Percentiles rank a stretch among this genome's conserved stretches.
These are phyloP conservation scores for Tokudaia muenninki DNA, from an alignment of 2,797 vertebrate species.

Conservation along the genomic window DNA sequence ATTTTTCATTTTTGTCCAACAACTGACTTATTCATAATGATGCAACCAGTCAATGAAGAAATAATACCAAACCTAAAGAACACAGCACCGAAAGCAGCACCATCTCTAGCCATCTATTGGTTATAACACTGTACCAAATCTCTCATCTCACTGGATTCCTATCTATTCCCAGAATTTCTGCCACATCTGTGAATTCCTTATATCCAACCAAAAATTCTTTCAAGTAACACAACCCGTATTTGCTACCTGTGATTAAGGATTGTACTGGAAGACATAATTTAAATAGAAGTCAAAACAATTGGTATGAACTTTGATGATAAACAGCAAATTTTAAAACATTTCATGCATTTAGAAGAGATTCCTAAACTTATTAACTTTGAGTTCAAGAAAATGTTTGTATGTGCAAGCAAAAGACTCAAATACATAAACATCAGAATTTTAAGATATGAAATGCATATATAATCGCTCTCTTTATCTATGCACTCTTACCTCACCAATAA, in stretches of 20 bases:
- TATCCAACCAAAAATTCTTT: slow-evolving; percentile 53
- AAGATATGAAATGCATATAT: slow-evolving; percentile 2
- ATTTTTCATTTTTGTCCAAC: slow-evolving; percentile 22
- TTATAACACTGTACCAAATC: background rate
- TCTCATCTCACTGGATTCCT: background rate
- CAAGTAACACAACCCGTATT: slow-evolving; percentile 9
- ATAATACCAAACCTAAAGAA: background rate
- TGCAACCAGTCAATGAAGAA: background rate
- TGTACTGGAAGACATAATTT: background rate
- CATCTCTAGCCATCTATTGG: background rate
- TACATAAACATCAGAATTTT: background rate
- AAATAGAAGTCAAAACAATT: slow-evolving; percentile 5
- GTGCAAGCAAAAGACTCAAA: background rate
- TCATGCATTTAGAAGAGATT: background rate
- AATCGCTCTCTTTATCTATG: background rate
- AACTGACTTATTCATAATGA: slow-evolving; percentile 33
- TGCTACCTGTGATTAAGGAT: background rate
- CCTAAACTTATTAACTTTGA: background rate
- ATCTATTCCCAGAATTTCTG: slow-evolving; percentile 8
- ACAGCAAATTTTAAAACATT: slow-evolving; percentile 39
- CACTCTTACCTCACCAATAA: background rate
- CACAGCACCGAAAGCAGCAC: background rate
- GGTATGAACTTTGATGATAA: slow-evolving; percentile 35
- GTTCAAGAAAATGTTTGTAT: background rate
- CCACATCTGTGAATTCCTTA: slow-evolving; percentile 15